Base-by-base conservation (phyloP, 1,140 invertebrate genomes). In the Atopsyche davidsoni region DNA sequence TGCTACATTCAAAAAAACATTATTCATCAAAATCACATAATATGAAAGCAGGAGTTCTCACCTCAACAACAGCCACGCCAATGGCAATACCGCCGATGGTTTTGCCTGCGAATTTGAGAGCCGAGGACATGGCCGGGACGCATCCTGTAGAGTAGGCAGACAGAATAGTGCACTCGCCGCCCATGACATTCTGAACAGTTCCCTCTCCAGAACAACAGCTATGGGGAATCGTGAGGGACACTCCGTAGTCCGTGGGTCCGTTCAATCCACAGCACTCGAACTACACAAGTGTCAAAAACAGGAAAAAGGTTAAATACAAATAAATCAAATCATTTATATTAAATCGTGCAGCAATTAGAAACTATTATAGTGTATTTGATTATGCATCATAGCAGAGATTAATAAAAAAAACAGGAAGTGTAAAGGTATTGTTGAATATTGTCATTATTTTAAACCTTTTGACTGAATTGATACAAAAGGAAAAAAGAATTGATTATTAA, bases 1-100 rank as follows among this genome's bases (percentile, higher is more conserved):
- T n/a, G n/a, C n/a, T n/a, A n/a, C n/a, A n/a, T n/a, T n/a, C n/a
- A n/a, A n/a, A n/a, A n/a, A n/a, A n/a, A n/a, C n/a, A n/a, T n/a
- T n/a, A n/a, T n/a, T n/a, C n/a, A n/a, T n/a, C n/a, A n/a, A n/a
- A n/a, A n/a, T n/a, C n/a, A n/a, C n/a, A n/a, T n/a, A n/a, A n/a
- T n/a, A n/a, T n/a, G n/a, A n/a, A n/a, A n/a, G n/a, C n/a, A n/a
- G n/a, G n/a, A n/a, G 16, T 51, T 3, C 34, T 66, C 63, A 85
- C 83, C 75, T 86, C 83, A 58, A 82, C 68, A 57, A 68, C 81
- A 38, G 81, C 82, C 53, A 87, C 72, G 43, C 77, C 80, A 45
- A 87, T 75, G 11, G 79, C 80, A 23, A 84, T 62, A 11, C 75
- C 76, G 58, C 79, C 83, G 35, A 85, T 70, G 22, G 77, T 62